phyloP scores from a whole-genome alignment of 2,888 invertebrate species.

The Stramonita haemastoma region DNA sequence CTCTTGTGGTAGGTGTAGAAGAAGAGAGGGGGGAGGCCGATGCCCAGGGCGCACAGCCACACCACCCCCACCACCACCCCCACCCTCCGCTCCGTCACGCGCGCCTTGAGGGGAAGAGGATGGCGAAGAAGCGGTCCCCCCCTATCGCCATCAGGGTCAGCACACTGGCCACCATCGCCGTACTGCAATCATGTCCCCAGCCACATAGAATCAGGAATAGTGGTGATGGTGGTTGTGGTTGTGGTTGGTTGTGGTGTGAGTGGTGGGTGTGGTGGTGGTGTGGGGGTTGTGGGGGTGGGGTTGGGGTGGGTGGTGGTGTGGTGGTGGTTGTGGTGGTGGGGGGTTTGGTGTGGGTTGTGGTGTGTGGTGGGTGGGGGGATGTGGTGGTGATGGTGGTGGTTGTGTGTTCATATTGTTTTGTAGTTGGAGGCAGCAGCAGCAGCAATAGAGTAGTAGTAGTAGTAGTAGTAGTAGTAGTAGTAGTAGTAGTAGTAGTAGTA shows the following conservation, averaged over 20 bases:
- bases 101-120: slow-evolving; percentile 70
- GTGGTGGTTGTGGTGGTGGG: no score
- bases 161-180: slow-evolving; percentile 68
- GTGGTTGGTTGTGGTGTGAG: neutral
- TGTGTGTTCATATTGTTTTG: no score
- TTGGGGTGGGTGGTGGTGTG: neutral
- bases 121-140: slow-evolving; percentile 70
- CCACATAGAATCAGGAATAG: neutral
- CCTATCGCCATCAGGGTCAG: slow-evolving; percentile 69
- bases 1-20: slow-evolving; percentile 64
- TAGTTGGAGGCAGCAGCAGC: no score
- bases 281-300: neutral
- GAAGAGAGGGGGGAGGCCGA: slow-evolving; percentile 63
- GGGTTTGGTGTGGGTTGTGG: no score
- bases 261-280: neutral
- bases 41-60: slow-evolving; percentile 61
- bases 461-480: no score
- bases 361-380: no score
- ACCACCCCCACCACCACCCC: slow-evolving; percentile 60
- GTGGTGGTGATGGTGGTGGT: no score
- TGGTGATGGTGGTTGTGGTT: neutral
- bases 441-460: no score
- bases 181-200: slow-evolving; percentile 55
- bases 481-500: no score
- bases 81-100: slow-evolving; percentile 65